These are phyloP conservation scores for Apocrypta bakeri DNA, from an alignment of 1,140 invertebrate species.

Conservation along the genomic window DNA sequence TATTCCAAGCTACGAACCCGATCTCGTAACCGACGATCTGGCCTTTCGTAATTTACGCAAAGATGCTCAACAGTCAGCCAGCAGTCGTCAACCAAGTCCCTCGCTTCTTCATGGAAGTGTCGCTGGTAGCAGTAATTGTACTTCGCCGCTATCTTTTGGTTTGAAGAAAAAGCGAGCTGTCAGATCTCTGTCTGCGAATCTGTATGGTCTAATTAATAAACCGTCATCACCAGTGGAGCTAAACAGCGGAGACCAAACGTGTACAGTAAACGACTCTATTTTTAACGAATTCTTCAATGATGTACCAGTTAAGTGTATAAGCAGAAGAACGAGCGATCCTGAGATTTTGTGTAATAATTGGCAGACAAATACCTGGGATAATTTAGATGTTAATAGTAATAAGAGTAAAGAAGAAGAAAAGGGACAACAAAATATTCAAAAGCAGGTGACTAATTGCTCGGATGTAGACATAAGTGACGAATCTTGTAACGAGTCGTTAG, in stretches of 20 bases:
- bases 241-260: conserved; percentile 4
- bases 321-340: conserved; percentile 37
- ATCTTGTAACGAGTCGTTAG: conserved; percentile 23
- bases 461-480: conserved; percentile 3
- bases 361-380: neutral
- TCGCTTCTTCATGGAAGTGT: neutral
- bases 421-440: neutral
- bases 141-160: conserved; percentile 54
- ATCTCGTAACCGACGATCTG: conserved; percentile 90
- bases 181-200: conserved; percentile 86
- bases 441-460: neutral
- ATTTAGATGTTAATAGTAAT: neutral
- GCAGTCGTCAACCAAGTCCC: conserved; percentile 13
- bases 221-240: conserved; percentile 10
- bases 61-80: conserved; percentile 74
- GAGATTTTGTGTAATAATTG: conserved; percentile 5
- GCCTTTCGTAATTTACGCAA: conserved; percentile 89
- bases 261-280: neutral
- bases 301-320: neutral
- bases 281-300: neutral
- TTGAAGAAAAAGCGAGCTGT: conserved; percentile 84
- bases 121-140: neutral
- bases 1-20: conserved; percentile 82
- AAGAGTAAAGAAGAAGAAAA: neutral
- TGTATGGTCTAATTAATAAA: conserved; percentile 80